Percentiles rank a stretch among this genome's conserved stretches.
Evolutionary conservation across 2,113 vertebrate species (phyloP).

Genomic region (Tragelaphus strepsiceros): DNA sequence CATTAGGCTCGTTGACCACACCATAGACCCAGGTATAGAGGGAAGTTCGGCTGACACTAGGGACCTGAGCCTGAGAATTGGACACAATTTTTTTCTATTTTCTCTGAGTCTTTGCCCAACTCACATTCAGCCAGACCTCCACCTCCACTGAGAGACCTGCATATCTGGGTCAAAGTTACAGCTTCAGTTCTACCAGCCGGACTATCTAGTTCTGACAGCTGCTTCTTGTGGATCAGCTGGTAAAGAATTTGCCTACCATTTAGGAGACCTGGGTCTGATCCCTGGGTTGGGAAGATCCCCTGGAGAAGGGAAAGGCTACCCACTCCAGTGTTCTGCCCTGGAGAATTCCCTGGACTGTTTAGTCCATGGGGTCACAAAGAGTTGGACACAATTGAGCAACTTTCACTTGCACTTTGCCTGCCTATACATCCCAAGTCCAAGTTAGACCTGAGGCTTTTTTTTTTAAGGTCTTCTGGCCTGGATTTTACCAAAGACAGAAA

Average conservation of each 20-base stretch:
- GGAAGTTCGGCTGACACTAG: background rate
- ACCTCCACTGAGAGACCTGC: background rate
- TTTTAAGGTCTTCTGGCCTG: background rate
- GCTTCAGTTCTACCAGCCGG: background rate
- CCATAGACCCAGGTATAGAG: background rate
- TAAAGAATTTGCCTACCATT: background rate
- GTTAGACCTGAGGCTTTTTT: background rate
- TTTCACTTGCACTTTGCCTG: background rate
- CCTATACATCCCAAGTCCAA: background rate
- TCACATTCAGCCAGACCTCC: background rate
- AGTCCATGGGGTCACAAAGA: background rate
- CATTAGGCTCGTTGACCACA: background rate
- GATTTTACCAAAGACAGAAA: background rate
- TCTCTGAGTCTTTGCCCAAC: background rate
- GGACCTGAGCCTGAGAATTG: background rate
- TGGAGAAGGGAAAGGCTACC: background rate
- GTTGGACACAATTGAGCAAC: fast-evolving
- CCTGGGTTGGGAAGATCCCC: background rate
- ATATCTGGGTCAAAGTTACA: background rate
- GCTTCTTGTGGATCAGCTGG: background rate
- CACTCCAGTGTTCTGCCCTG: background rate
- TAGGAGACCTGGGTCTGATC: background rate
- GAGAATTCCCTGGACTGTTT: background rate
- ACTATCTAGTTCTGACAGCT: background rate
- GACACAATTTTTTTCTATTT: background rate